Percentiles rank a stretch among this genome's conserved stretches.
Conservation (phyloP, 2,888 invertebrate genomes). For the Drosophila setosimentum region DNA sequence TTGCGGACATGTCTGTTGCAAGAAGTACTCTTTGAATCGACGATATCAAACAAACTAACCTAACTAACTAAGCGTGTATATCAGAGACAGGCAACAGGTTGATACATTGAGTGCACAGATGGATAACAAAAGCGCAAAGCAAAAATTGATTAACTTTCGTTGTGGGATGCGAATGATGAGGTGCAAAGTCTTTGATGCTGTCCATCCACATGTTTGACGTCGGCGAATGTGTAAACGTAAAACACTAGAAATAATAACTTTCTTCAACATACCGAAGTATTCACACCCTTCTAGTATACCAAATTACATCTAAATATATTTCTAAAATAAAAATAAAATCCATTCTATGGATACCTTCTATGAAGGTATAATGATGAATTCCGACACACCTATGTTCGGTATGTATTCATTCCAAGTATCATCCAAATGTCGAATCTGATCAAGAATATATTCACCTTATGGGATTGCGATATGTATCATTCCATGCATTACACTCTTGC, state of each 20-base stretch:
- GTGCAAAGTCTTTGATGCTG: conserved; percentile 14
- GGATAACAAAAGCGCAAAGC: conserved; percentile 29
- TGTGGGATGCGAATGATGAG: neutral
- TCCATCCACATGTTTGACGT: conserved; percentile 16
- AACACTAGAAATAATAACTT: neutral
- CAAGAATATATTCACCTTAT: neutral
- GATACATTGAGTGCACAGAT: conserved; percentile 20
- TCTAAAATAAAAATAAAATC: neutral
- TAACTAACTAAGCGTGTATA: conserved; percentile 8
- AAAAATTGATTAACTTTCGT: conserved; percentile 69
- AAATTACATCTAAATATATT: neutral
- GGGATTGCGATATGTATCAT: neutral
- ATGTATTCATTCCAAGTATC: neutral
- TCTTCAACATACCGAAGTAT: neutral
- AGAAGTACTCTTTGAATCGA: neutral
- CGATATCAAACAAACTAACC: conserved; percentile 15
- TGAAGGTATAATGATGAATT: neutral
- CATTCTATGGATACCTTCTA: neutral
- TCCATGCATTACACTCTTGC: neutral
- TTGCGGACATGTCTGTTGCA: conserved; percentile 1
- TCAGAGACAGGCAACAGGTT: conserved; percentile 10
- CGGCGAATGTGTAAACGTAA: conserved; percentile 15
- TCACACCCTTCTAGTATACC: neutral
- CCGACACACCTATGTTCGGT: neutral
- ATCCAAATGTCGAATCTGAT: neutral